Percentiles rank a stretch among this genome's conserved stretches.
Evolutionary conservation across 1,140 invertebrate species (phyloP).

Genomic region (Bombus affinis): DNA sequence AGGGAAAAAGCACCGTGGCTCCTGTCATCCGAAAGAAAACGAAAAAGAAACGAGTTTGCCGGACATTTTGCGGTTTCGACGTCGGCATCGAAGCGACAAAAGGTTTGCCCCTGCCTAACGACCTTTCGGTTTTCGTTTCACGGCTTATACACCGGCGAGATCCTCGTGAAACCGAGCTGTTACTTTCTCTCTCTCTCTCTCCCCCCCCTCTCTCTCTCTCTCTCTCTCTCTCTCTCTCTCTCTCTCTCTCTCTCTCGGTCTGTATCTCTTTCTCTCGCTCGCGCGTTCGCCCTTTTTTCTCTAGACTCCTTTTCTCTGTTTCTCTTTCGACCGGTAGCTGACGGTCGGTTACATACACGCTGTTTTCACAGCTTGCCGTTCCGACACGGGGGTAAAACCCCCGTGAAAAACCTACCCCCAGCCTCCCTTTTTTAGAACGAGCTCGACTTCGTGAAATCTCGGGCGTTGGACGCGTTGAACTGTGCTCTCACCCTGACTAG

Average conservation of each 20-base stretch:
- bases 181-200: constrained; percentile 20
- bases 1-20: constrained; percentile 6
- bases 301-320: constrained; percentile 23
- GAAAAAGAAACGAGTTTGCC: constrained; percentile 56
- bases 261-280: not conserved
- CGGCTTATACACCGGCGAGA: constrained; percentile 76
- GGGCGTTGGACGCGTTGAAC: constrained; percentile 69
- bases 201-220: not conserved
- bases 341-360: constrained; percentile 54
- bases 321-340: constrained; percentile 52
- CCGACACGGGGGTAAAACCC: constrained; percentile 50
- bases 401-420: constrained; percentile 59
- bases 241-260: not conserved
- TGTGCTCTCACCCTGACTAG: constrained; percentile 65
- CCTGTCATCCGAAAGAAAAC: constrained; percentile 25
- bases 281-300: constrained; percentile 37
- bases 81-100: constrained; percentile 80
- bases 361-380: constrained; percentile 81
- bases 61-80: constrained; percentile 78
- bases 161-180: constrained; percentile 77
- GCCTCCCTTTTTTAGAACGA: constrained; percentile 45
- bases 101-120: constrained; percentile 81
- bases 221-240: not conserved
- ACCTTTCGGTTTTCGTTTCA: constrained; percentile 81
- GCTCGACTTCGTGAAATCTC: constrained; percentile 67